Base-by-base conservation (phyloP, 1,140 invertebrate species). In the Vanessa atalanta region DNA sequence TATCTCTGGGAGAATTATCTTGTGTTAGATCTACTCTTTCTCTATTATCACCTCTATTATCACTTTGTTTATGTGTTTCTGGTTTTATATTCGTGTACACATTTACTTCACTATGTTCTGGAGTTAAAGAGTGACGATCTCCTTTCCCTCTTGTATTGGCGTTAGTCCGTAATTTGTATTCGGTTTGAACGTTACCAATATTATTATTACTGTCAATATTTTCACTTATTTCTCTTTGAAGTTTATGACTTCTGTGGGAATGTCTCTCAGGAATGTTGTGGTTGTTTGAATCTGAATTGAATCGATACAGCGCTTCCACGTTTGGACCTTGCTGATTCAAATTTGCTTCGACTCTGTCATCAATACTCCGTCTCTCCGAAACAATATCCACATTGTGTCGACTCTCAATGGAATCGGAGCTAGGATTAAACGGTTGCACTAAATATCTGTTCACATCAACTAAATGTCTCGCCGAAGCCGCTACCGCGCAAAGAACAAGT, bases 401-500 rank as follows among this genome's bases (percentile, higher is more conserved):
- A 13, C 13, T 8, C 12, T 20, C 20, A 7, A 11, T 5, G 11
- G 43, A 6, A 16, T 61, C 64, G 0, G 65, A 26, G 20, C n/a
- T 12, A 57, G 53, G 53, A 12, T 12, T 65, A n/a, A 37, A 43
- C 3, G 70, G 16, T 7, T 53, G 23, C 48, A 60, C 55, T 73
- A 51, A 60, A 43, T 73, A 57, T 14, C 20, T 72, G 55, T 67
- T 26, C n/a, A 15, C 65, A 14, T 70, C 53, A 14, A 64, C 31
- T 23, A 70, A 15, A 47, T 74, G 64, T 51, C 69, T 64, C 15
- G 69, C 57, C 20, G 73, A 72, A 12, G 55, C 70, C 9, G 70
- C 26, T 11, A 72, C 51, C 47, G 73, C 6, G n/a, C 63, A 70
- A 53, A 70, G 47, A 51, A 77, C 50, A 31, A 79, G 20, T 70